Conservation (phyloP, 2,113 vertebrate genomes). For the Poecile atricapillus region DNA sequence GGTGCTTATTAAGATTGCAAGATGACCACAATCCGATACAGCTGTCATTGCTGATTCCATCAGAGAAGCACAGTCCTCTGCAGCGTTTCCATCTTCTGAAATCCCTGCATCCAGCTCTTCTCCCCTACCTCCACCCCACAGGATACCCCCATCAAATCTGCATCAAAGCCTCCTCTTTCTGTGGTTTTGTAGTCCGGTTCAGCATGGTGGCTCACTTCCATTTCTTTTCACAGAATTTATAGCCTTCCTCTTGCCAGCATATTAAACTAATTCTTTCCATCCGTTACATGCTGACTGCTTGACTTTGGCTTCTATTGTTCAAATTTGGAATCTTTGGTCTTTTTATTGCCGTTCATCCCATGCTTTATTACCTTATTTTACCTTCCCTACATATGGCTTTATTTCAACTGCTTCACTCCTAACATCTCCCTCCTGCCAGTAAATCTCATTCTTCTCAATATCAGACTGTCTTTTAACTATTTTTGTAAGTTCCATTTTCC, state of each 20-base stretch:
- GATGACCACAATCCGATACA: not conserved
- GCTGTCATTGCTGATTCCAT: not conserved
- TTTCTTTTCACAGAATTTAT: conserved; percentile 26
- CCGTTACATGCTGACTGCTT: not conserved
- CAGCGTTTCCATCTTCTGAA: not conserved
- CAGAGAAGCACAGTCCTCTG: not conserved
- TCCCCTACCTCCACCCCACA: not conserved
- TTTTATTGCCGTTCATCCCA: conserved; percentile 26
- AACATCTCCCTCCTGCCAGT: not conserved
- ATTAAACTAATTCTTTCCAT: conserved; percentile 27
- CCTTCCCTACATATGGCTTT: not conserved
- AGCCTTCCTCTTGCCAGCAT: not conserved
- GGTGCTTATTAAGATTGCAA: not conserved
- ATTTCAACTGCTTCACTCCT: not conserved
- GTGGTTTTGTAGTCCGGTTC: not conserved
- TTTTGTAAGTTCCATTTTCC: not conserved
- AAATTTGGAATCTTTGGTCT: conserved; percentile 37
- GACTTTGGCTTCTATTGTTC: conserved; percentile 13
- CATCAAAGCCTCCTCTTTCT: conserved; percentile 9
- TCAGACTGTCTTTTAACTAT: not conserved
- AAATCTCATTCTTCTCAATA: not conserved
- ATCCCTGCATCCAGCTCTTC: not conserved
- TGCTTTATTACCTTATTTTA: conserved; percentile 33
- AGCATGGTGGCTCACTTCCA: not conserved
- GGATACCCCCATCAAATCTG: not conserved